Conservation (phyloP, 2,797 vertebrate species). For the Phataginus tetradactyla region DNA sequence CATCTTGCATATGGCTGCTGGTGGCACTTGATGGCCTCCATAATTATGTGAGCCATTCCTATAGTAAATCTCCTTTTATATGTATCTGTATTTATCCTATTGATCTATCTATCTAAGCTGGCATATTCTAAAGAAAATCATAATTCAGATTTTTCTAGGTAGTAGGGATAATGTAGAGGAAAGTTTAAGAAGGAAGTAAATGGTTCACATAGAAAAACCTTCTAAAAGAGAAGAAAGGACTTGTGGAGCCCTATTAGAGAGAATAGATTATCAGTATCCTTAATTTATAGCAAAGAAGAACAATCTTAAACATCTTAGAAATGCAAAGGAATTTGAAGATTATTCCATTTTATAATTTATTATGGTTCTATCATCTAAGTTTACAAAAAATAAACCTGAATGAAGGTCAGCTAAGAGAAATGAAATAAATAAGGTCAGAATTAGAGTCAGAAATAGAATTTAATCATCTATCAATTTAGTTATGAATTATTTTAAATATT, state of each 20-base stretch:
- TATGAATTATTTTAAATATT: neutral
- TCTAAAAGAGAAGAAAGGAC: neutral
- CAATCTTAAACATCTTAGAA: neutral
- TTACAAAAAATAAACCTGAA: neutral
- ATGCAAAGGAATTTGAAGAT: neutral
- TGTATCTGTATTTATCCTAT: neutral
- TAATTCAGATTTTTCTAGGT: neutral
- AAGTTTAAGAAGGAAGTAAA: neutral
- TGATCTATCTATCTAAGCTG: neutral
- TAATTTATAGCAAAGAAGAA: neutral
- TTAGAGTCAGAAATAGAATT: slow-evolving; percentile 27
- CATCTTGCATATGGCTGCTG: neutral
- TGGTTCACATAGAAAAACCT: neutral
- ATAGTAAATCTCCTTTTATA: neutral
- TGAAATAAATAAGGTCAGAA: neutral
- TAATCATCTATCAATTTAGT: neutral
- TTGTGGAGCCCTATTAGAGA: neutral
- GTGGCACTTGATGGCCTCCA: neutral
- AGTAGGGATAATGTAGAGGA: neutral
- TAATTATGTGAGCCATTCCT: neutral
- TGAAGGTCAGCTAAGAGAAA: neutral
- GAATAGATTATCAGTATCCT: neutral
- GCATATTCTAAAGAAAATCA: neutral
- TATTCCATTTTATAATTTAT: neutral
- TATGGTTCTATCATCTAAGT: neutral